phyloP scores from a whole-genome alignment of 2,888 invertebrate genomes.

The Asteroscopus sphinx region DNA sequence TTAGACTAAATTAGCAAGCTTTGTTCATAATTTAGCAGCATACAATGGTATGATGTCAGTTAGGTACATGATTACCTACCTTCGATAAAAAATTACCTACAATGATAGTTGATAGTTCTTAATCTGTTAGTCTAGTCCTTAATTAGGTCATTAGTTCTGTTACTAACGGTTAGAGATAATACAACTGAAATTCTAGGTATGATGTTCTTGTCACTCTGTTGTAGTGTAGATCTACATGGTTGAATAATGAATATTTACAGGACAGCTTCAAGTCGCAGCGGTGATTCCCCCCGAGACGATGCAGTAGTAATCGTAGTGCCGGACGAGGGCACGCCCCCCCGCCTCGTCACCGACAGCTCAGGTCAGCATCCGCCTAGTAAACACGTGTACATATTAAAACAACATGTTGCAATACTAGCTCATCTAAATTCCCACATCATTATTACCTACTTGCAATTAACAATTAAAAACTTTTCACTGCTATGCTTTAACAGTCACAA shows the following conservation, averaged over 20 bases:
- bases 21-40: too few relatives aligned
- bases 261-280: conserved; percentile 81
- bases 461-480: background rate
- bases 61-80: too few relatives aligned
- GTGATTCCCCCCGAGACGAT: conserved; percentile 83
- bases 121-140: too few relatives aligned
- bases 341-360: conserved; percentile 91
- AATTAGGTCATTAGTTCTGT: too few relatives aligned
- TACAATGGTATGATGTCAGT: too few relatives aligned
- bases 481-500: conserved; percentile 6
- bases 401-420: conserved; percentile 11
- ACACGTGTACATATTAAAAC: conserved; percentile 14
- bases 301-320: conserved; percentile 86
- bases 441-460: background rate
- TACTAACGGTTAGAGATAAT: too few relatives aligned
- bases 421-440: conserved; percentile 7
- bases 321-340: conserved; percentile 88
- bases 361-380: conserved; percentile 79
- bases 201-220: background rate
- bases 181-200: too few relatives aligned
- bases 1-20: too few relatives aligned
- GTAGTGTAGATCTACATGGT: conserved; percentile 12
- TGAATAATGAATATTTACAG: conserved; percentile 68
- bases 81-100: too few relatives aligned
- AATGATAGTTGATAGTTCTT: too few relatives aligned